Percentiles rank a stretch among this genome's conserved stretches.
These are phyloP conservation scores for Bibio marci DNA, from an alignment of 2,888 invertebrate species.

Conservation along the genomic window DNA sequence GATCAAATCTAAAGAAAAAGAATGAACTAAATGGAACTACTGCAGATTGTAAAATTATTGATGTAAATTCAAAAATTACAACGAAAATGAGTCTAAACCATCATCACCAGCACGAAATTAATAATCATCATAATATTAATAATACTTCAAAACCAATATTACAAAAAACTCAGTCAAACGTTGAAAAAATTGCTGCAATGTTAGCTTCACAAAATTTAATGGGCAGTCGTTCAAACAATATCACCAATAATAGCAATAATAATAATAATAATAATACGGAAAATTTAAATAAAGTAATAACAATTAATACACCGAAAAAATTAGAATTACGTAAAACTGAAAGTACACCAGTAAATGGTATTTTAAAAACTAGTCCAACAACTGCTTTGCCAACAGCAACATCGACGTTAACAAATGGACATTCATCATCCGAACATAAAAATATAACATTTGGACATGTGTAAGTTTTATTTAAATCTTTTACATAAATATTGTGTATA, in stretches of 20 bases:
- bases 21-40: slow-evolving; percentile 42
- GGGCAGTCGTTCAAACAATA: too few species aligned
- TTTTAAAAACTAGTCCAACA: slow-evolving; percentile 28
- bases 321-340: slow-evolving; percentile 18
- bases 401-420: slow-evolving; percentile 3
- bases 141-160: slow-evolving; percentile 4
- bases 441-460: slow-evolving; percentile 31
- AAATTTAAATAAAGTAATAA: slow-evolving; percentile 4
- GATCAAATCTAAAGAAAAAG: slow-evolving; percentile 58
- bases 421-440: slow-evolving; percentile 24
- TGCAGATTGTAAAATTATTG: slow-evolving; percentile 14
- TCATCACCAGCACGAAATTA: slow-evolving; percentile 3
- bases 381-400: too few species aligned
- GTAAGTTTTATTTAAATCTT: slow-evolving; percentile 18
- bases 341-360: slow-evolving; percentile 29
- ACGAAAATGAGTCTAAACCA: not conserved
- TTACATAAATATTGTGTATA: too few species aligned
- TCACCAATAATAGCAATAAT: slow-evolving; percentile 5
- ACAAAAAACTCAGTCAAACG: slow-evolving; percentile 14
- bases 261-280: slow-evolving; percentile 4
- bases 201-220: slow-evolving; percentile 8
- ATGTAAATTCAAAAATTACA: not conserved
- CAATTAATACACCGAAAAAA: slow-evolving; percentile 12
- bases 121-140: slow-evolving; percentile 10
- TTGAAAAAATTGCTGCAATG: slow-evolving; percentile 14